Evolutionary conservation across 2,888 invertebrate species (phyloP), one percentile per base, ranked within the genome.

Genomic region (Lasioglossum pauxillum): DNA sequence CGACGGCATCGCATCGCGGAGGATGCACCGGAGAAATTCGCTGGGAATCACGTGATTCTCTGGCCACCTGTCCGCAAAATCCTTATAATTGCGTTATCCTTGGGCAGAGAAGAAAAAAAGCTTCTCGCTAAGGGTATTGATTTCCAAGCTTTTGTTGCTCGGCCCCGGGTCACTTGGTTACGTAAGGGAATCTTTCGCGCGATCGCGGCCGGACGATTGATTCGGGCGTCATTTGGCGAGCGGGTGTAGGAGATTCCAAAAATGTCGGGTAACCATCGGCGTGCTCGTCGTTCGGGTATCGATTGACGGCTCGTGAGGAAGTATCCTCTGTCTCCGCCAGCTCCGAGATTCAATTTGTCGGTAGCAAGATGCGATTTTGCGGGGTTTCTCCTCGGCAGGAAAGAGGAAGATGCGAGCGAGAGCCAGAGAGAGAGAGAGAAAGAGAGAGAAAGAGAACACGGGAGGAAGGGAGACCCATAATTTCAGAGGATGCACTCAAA

Each of bases 401-500:
- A 78, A 75, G 57, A 81, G 83, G 75, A 38, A n/a, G 69, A n/a
- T 2, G 69, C 38, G 10, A 38, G 35, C 10, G 69, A 12, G 67
- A 35, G 35, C 8, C 2, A 35, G 35, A 35, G 35, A 35, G 35
- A 35, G 31, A 31, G 31, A 31, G 31, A 31, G 35, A 35, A 3
- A 35, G 35, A 35, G 35, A 35, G 67, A 64, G 31, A 31, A 19
- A 35, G 64, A 19, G 64, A 19, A 8, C 19, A 19, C 35, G 10
- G 35, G 67, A 67, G 74, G 71, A 78, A 87, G 84, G 80, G 80
- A 80, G 82, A 78, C 49, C 64, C 82, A 80, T 85, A 74, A 84
- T 89, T 90, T 82, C 87, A 83, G 85, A 87, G 85, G 85, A 90
- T 86, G 89, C 88, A 79, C 85, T 90, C 80, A 69, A 89, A 89